phyloP scores from a whole-genome alignment of 2,888 invertebrate species.

The Eupithecia tripunctaria region DNA sequence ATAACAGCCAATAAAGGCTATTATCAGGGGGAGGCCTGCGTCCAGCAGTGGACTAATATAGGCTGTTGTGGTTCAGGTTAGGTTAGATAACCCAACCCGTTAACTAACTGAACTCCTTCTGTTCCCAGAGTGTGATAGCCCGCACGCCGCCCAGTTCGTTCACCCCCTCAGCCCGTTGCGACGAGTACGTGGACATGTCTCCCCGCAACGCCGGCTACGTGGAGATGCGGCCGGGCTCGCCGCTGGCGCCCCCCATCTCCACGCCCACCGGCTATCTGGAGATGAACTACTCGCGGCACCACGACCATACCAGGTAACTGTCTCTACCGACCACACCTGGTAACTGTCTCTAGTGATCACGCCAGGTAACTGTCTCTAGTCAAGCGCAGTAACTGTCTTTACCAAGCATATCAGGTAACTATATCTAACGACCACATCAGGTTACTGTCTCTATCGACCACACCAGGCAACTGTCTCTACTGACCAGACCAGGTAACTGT shows the following conservation, averaged over 20 bases:
- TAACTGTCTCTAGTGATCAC: not conserved
- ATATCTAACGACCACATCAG: conserved; percentile 6
- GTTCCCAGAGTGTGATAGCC: conserved; percentile 29
- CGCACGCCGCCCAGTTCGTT: conserved; percentile 56
- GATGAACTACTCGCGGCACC: conserved; percentile 56
- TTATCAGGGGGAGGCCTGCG: too few species aligned
- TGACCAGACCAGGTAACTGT: conserved; percentile 15
- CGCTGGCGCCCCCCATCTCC: conserved; percentile 40
- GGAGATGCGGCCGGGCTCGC: conserved; percentile 83
- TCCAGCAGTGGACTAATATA: too few species aligned
- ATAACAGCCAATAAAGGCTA: too few species aligned
- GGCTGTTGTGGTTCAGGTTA: too few species aligned
- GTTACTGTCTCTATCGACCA: not conserved
- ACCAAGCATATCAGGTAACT: conserved; percentile 7
- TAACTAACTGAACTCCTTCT: not conserved
- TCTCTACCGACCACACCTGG: conserved; percentile 10
- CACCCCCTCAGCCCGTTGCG: conserved; percentile 35
- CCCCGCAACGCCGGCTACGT: conserved; percentile 83
- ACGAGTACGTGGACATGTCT: conserved; percentile 82
- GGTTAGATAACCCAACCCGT: too few species aligned
- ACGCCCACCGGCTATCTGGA: conserved; percentile 80
- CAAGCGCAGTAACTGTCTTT: conserved; percentile 6
- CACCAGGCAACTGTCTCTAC: not conserved
- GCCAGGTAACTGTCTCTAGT: too few species aligned
- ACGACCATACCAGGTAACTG: conserved; percentile 17